phyloP scores from a whole-genome alignment of 2,888 invertebrate species.

The Ophraella communa region DNA sequence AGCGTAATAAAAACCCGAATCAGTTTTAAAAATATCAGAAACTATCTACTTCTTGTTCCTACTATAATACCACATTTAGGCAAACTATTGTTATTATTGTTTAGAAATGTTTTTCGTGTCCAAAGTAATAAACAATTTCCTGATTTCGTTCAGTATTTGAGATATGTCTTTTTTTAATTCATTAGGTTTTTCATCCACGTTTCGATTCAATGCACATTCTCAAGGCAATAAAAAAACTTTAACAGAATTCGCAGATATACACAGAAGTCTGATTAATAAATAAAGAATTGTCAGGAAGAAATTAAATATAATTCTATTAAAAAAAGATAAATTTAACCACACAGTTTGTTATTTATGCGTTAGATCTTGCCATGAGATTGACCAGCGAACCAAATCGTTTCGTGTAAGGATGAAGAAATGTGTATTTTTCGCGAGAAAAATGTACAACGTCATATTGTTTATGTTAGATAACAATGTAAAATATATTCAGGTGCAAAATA shows the following conservation, averaged over 20 bases:
- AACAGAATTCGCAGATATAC: neutral
- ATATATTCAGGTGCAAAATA: too few relatives aligned
- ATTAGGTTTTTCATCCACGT: neutral
- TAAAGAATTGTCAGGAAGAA: neutral
- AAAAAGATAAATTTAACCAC: neutral
- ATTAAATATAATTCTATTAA: neutral
- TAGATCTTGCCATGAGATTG: neutral
- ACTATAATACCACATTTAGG: too few relatives aligned
- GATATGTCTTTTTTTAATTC: neutral
- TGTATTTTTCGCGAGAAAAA: neutral
- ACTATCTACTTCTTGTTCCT: too few relatives aligned
- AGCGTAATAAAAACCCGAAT: too few relatives aligned
- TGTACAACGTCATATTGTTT: neutral
- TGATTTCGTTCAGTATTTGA: neutral
- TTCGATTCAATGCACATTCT: neutral
- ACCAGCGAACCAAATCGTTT: neutral
- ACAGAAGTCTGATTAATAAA: neutral
- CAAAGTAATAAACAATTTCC: neutral
- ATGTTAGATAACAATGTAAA: too few relatives aligned
- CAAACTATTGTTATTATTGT: neutral
- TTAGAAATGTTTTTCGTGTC: neutral
- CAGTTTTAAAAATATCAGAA: too few relatives aligned
- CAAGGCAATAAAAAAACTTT: neutral
- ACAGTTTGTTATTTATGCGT: neutral
- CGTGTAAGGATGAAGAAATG: neutral